Evolutionary conservation across 2,113 vertebrate species (phyloP).

Genomic region (Malurus melanocephalus): DNA sequence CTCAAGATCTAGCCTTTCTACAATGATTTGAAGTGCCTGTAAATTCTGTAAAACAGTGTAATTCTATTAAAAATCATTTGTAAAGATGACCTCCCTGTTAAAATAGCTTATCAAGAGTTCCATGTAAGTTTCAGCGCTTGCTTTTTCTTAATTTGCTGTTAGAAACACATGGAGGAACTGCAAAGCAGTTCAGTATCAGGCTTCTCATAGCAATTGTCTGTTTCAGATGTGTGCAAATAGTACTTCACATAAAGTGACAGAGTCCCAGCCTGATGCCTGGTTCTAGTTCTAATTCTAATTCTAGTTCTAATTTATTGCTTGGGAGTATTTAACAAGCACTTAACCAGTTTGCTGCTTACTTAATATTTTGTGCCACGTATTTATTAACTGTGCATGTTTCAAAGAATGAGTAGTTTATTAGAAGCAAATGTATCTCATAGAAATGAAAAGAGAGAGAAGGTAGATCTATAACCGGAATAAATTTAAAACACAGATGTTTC

Average conservation of each 20-base stretch:
- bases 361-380: not conserved
- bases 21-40: not conserved
- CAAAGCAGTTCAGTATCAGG: not conserved
- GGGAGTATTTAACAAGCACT: not conserved
- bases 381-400: not conserved
- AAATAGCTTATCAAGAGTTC: not conserved
- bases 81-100: not conserved
- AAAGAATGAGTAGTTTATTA: not conserved
- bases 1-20: not conserved
- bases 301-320: not conserved
- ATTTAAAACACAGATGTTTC: not conserved
- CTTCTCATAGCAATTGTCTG: not conserved
- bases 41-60: not conserved
- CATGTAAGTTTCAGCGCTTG: not conserved
- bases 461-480: not conserved
- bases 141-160: not conserved
- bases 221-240: not conserved
- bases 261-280: not conserved
- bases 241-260: not conserved
- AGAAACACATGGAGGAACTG: not conserved
- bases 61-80: not conserved
- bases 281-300: not conserved
- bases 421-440: not conserved
- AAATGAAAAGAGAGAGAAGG: not conserved
- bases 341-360: not conserved